Base-by-base conservation (phyloP, 2,113 vertebrate species). In the Dascyllus trimaculatus region DNA sequence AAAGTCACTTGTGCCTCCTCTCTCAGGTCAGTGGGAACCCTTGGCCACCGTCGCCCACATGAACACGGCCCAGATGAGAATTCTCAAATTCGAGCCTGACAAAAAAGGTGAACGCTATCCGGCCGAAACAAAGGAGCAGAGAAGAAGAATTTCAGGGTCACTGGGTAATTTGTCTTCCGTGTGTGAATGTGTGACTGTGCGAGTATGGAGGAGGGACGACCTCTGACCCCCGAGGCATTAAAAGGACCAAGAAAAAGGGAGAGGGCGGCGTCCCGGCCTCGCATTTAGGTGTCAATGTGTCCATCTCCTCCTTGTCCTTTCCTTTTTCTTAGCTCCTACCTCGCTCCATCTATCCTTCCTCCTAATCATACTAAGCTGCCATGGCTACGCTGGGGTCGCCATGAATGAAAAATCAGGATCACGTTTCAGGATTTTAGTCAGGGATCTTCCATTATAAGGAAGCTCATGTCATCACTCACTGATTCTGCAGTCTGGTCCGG, bases 401-500 rank as follows among this genome's bases (percentile, higher is more conserved):
- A 11, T 43, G 11, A 46, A 32, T 14, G 21, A 22, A 22, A 51
- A 19, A 54, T 54, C 18, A n/a, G 48, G 18, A 51, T 21, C 48
- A n/a, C 7, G n/a, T 19, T 14, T 43, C 35, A 43, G 40, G 40
- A 35, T 43, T 13, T 43, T 14, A 14, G 11, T 15, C 11, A 43
- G 40, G 11, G 3, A 21, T 15, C 19, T 19, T 13, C 11, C 13
- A 26, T n/a, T 26, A 48, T 5, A 58, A 35, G 38, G 22, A 22
- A 38, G 11, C 15, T 11, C 9, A 7, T 24, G 8, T 32, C 18
- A 61, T 38, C 78, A 96, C 98, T 99, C 94, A 99, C 98, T 99
- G 87, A 99, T 99, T 89, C 98, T 95, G 85, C 98, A 99, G 93
- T 99, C 97, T 0, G 98, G 98, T 25, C 98, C 98, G 0, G 97